Conservation (phyloP, 2,888 invertebrate genomes). For the Lasioglossum malachurum region DNA sequence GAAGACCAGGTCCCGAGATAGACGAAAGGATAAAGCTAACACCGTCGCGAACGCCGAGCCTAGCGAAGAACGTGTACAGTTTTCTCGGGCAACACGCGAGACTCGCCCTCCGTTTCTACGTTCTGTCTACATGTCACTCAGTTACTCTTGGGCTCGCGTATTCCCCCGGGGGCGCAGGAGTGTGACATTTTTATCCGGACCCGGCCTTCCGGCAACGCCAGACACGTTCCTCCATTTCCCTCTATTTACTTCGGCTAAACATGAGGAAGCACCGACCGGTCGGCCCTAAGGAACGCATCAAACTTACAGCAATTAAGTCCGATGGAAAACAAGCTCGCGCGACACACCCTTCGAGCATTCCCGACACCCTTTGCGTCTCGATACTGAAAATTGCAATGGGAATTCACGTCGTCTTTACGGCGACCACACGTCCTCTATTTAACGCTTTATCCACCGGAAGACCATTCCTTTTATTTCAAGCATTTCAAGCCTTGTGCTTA, state of each 20-base stretch:
- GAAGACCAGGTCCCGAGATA: slow-evolving; percentile 44
- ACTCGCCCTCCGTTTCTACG: slow-evolving; percentile 49
- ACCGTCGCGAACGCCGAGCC: slow-evolving; percentile 54
- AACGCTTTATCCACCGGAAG: not conserved
- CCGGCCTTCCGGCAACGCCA: slow-evolving; percentile 70
- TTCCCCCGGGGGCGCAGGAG: slow-evolving; percentile 73
- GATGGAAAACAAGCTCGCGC: slow-evolving; percentile 41
- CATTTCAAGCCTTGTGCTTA: too few species aligned
- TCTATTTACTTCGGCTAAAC: slow-evolving; percentile 71
- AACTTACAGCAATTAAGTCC: slow-evolving; percentile 61
- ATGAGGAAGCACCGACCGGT: slow-evolving; percentile 63
- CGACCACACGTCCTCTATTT: not conserved
- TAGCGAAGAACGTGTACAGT: slow-evolving; percentile 62
- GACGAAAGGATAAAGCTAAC: slow-evolving; percentile 64
- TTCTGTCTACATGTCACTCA: slow-evolving; percentile 72
- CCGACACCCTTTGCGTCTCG: not conserved
- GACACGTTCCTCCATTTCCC: slow-evolving; percentile 65
- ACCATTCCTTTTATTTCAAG: too few species aligned
- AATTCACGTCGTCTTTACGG: not conserved
- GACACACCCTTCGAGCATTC: slow-evolving; percentile 3
- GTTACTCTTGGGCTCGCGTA: slow-evolving; percentile 67
- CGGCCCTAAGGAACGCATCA: slow-evolving; percentile 28
- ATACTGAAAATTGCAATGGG: slow-evolving; percentile 1
- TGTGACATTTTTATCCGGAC: slow-evolving; percentile 77
- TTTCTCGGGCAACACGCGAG: slow-evolving; percentile 61